A percentile compares a stretch with the other conserved stretches of the same genome.
Evolutionary conservation across 2,113 vertebrate species (phyloP).

Genomic region (Nestor notabilis): DNA sequence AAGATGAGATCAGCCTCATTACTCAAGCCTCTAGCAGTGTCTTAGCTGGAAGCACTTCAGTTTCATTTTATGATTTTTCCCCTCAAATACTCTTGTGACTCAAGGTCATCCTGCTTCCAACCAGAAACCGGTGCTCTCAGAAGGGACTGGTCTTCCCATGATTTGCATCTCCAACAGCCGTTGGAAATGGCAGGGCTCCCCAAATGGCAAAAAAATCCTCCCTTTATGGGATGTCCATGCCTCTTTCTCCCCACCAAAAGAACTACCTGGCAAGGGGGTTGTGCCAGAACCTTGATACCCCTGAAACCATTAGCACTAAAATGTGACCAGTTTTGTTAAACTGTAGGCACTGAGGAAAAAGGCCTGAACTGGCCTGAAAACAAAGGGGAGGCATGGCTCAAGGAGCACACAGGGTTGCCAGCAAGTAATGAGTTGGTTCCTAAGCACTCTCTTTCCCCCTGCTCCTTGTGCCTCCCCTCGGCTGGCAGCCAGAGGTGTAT

Average conservation of each 20-base stretch:
- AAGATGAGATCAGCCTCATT: background rate
- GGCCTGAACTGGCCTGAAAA: background rate
- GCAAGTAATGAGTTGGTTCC: background rate
- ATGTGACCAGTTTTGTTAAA: background rate
- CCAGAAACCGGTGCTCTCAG: background rate
- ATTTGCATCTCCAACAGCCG: background rate
- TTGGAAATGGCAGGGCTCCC: background rate
- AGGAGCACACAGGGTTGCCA: background rate
- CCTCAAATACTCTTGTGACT: background rate
- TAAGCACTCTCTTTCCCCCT: background rate
- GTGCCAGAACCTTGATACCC: background rate
- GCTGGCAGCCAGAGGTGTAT: background rate
- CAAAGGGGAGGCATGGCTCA: background rate
- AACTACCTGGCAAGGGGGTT: background rate
- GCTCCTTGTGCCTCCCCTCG: background rate
- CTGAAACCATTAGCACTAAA: background rate
- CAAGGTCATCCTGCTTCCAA: background rate
- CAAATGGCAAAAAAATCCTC: background rate
- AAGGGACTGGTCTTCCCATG: background rate
- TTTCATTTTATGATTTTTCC: background rate
- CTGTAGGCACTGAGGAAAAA: background rate
- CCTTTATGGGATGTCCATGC: background rate
- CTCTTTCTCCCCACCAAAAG: background rate
- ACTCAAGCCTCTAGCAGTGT: background rate
- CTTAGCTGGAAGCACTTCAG: background rate